Base-by-base conservation (phyloP, 1,140 invertebrate genomes). In the Chelonus insularis region DNA sequence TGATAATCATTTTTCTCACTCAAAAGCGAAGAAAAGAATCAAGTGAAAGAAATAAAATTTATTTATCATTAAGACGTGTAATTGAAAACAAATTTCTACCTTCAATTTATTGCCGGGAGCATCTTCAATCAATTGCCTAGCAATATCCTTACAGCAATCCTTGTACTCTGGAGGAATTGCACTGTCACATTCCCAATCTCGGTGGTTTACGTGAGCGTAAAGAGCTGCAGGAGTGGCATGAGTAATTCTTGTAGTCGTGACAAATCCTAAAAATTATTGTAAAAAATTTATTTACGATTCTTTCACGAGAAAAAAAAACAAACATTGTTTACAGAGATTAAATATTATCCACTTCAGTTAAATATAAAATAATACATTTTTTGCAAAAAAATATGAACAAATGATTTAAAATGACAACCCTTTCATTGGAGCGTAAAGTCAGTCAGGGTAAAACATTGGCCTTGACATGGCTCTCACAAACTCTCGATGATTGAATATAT, bases 191-290 rank as follows among this genome's bases (percentile, higher is more conserved):
- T 91, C 89, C 88, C 89, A 91, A 52, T 89, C 83, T 4, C 90
- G 76, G 68, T 87, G 74, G 45, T 88, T 83, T 8, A 83, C 77
- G 56, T 88, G 84, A n/a, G 91, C 89, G 67, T 91, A 93, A 1
- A 87, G 78, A 4, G 87, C 86, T 0, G 88, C 89, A 0, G 92
- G 92, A 1, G 91, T 93, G 1, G 92, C 92, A 71, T 93, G 90
- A 0, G 91, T 93, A 1, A 94, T 84, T 37, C 88, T 80, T 1
- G 91, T 87, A 0, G 89, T 94, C 1, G 90, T 93, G 3, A 92
- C 88, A 45, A 92, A 80, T 45, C 80, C 80, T 82, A 51, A n/a
- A 66, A 67, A 57, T 20, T 36, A 34, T 7, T 12, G n/a, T n/a
- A n/a, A n/a, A n/a, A n/a, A n/a, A n/a, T n/a, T n/a, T n/a, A n/a